Evolutionary conservation across 35 echinoderm and acorn worm genomes (phyloP).

Genomic region (Acanthaster planci): DNA sequence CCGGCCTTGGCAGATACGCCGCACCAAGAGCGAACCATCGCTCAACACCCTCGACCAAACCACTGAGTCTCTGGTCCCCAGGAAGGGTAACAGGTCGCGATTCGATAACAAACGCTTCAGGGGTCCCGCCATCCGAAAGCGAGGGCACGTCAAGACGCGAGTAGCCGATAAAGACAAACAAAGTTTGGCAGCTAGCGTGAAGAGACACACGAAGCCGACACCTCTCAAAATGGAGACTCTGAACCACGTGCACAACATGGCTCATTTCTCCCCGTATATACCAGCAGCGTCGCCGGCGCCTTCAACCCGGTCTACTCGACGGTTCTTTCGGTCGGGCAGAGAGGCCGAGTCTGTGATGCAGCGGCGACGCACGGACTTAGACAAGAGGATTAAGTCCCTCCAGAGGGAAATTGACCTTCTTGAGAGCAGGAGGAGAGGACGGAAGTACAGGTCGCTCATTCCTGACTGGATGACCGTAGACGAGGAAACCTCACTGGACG

Average conservation of each 20-base stretch:
- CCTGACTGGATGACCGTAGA: neutral
- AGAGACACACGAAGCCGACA: neutral
- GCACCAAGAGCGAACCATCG: conserved; percentile 1
- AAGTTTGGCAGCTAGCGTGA: neutral
- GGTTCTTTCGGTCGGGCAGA: neutral
- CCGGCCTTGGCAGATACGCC: neutral
- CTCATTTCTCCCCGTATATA: neutral
- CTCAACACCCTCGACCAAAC: neutral
- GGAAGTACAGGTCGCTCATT: conserved; percentile 7
- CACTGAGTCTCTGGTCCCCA: neutral
- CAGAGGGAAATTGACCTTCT: neutral
- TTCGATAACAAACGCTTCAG: neutral
- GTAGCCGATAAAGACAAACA: neutral
- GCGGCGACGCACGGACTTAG: conserved; percentile 9
- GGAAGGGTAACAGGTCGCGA: neutral
- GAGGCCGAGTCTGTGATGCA: neutral
- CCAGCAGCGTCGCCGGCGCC: neutral
- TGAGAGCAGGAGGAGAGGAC: neutral
- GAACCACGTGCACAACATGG: neutral
- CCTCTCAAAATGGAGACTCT: neutral
- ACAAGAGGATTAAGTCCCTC: neutral
- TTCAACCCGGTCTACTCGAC: neutral
- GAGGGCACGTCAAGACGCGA: neutral
- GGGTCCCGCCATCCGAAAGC: neutral
- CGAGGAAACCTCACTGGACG: neutral